phyloP scores from a whole-genome alignment of 2,888 invertebrate species.

The Acanthosepion esculentum region DNA sequence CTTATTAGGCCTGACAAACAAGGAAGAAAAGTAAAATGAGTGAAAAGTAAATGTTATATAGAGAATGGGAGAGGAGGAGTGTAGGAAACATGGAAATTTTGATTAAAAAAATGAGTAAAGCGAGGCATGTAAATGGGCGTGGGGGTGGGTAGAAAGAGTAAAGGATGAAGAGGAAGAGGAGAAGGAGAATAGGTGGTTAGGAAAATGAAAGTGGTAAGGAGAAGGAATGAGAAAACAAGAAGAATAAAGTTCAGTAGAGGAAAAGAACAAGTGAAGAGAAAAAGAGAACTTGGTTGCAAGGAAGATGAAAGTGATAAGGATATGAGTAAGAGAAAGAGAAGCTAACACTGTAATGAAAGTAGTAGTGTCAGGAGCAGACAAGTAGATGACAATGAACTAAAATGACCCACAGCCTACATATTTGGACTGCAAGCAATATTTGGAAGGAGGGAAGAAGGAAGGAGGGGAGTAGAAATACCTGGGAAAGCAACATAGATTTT shows the following conservation, averaged over 20 bases:
- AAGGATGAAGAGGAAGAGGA: not conserved
- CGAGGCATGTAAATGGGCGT: not conserved
- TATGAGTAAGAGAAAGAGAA: not conserved
- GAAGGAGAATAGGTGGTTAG: not conserved
- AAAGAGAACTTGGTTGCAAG: slow-evolving; percentile 34
- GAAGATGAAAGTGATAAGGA: not conserved
- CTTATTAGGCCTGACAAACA: not conserved
- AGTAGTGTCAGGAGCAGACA: not conserved
- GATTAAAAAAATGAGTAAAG: too few species aligned
- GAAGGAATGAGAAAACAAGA: not conserved
- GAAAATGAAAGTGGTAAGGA: not conserved
- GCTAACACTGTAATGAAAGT: not conserved
- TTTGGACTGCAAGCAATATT: slow-evolving; percentile 33
- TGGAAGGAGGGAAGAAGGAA: not conserved
- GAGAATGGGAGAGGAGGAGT: too few species aligned
- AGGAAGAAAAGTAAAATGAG: not conserved
- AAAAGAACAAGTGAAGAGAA: not conserved
- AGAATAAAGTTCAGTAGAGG: not conserved
- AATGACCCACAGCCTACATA: slow-evolving; percentile 11
- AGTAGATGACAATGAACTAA: not conserved
- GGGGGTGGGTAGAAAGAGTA: too few species aligned
- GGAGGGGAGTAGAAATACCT: not conserved
- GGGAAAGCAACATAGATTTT: slow-evolving; percentile 25
- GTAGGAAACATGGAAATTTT: not conserved
- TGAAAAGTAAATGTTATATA: not conserved